Percentiles rank a stretch among this genome's conserved stretches.
These are phyloP conservation scores for Eristalinus aeneus DNA, from an alignment of 2,888 invertebrate species.

Conservation along the genomic window DNA sequence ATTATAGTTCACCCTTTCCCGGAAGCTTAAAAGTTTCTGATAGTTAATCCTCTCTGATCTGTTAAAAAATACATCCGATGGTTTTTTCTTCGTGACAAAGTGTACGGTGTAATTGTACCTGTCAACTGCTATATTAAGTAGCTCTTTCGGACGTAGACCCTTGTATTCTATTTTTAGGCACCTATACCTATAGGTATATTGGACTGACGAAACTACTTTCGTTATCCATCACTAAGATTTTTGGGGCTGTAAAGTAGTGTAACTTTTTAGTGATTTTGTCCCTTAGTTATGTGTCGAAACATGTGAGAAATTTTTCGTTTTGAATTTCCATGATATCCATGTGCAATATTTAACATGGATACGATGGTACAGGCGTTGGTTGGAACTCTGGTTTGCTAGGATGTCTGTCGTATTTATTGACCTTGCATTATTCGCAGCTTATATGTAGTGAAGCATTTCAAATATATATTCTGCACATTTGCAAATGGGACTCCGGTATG, in stretches of 20 bases:
- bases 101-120: too few relatives aligned
- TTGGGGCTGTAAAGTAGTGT: constrained; percentile 51
- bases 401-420: background rate
- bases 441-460: too few relatives aligned
- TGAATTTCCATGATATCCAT: background rate
- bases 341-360: constrained; percentile 9
- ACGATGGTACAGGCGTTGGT: background rate
- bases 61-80: background rate
- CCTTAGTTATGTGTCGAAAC: constrained; percentile 6
- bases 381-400: background rate
- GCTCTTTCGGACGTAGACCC: too few relatives aligned
- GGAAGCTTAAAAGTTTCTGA: too few relatives aligned
- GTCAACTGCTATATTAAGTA: too few relatives aligned
- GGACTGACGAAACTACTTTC: constrained; percentile 40
- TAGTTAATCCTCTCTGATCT: too few relatives aligned
- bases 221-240: constrained; percentile 44
- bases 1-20: too few relatives aligned
- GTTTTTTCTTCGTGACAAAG: too few relatives aligned
- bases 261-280: constrained; percentile 18
- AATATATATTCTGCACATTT: too few relatives aligned
- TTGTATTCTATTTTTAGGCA: constrained; percentile 12
- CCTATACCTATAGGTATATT: constrained; percentile 37
- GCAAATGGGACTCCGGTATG: too few relatives aligned
- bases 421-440: constrained; percentile 10
- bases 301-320: background rate